phyloP scores from a whole-genome alignment of 92 coral and sea anemone genomes.

The Epizoanthus scotinus region DNA sequence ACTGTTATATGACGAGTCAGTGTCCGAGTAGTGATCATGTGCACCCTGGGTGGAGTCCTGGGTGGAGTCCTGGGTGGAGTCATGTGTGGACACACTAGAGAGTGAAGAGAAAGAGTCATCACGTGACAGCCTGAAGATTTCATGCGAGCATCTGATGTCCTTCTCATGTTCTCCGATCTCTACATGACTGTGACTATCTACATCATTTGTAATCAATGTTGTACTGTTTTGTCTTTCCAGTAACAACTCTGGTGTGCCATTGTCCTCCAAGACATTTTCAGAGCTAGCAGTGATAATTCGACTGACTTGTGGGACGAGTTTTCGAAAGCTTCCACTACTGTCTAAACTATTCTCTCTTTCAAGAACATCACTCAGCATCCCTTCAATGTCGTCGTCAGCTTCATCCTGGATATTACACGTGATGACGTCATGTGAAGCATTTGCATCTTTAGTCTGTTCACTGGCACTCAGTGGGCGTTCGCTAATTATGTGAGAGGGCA shows the following conservation, averaged over 20 bases:
- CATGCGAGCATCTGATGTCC: background rate
- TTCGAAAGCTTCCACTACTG: constrained; percentile 5
- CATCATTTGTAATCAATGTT: background rate
- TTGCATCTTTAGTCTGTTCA: background rate
- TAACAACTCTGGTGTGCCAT: background rate
- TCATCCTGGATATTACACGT: constrained; percentile 31
- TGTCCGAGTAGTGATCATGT: constrained; percentile 49
- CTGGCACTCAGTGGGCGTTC: background rate
- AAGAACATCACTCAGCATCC: constrained; percentile 60
- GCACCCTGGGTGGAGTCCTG: constrained; percentile 32
- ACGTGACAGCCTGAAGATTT: constrained; percentile 4
- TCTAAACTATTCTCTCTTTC: constrained; percentile 19
- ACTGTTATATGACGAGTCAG: constrained; percentile 85
- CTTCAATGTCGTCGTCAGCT: constrained; percentile 64
- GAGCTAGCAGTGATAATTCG: constrained; percentile 10
- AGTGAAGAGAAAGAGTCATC: constrained; percentile 33
- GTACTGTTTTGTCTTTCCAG: background rate
- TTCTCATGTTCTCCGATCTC: background rate
- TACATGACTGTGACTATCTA: background rate
- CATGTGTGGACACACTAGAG: constrained; percentile 8
- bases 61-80: background rate
- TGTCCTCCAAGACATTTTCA: constrained; percentile 1
- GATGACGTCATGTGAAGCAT: background rate
- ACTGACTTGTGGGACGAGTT: background rate
- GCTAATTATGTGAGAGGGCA: background rate